These are phyloP conservation scores for Morpho deidamia DNA, from an alignment of 2,888 invertebrate species.

Conservation along the genomic window DNA sequence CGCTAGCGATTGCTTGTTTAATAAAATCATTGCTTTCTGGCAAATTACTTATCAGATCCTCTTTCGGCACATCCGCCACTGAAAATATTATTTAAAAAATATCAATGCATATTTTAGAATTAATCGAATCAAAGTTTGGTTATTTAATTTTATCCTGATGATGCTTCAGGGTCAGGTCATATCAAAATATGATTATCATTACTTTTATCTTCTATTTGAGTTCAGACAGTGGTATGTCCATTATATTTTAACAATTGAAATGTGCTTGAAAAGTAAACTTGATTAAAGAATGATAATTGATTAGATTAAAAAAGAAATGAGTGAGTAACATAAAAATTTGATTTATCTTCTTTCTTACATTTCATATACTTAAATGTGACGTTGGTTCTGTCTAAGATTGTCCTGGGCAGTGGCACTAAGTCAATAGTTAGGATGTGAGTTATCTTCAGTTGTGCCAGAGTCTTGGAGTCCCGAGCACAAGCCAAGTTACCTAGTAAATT, in stretches of 20 bases:
- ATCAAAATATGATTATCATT: too few relatives aligned
- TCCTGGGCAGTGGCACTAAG: conserved; percentile 88
- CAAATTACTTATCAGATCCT: conserved; percentile 89
- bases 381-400: conserved; percentile 81
- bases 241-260: too few relatives aligned
- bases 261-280: not conserved
- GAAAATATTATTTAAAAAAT: conserved; percentile 28
- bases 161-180: too few relatives aligned
- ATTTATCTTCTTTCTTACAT: conserved; percentile 58
- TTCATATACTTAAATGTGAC: conserved; percentile 86
- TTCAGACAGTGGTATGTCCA: too few relatives aligned
- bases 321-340: not conserved
- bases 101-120: not conserved
- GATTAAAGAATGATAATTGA: too few relatives aligned
- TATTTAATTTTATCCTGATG: too few relatives aligned
- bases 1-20: conserved; percentile 75
- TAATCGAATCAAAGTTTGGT: too few relatives aligned
- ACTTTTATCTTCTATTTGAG: too few relatives aligned
- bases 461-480: conserved; percentile 86
- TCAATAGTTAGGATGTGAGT: conserved; percentile 90
- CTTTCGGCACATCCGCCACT: conserved; percentile 91
- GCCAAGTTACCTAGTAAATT: conserved; percentile 83
- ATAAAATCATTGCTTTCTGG: conserved; percentile 89
- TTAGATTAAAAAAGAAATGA: too few relatives aligned
- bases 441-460: conserved; percentile 81